Evolutionary conservation across 37 sponge, comb jelly and placozoan genomes (phyloP), one percentile per base, ranked within the genome.

Genomic region (Eunapius fragilis): DNA sequence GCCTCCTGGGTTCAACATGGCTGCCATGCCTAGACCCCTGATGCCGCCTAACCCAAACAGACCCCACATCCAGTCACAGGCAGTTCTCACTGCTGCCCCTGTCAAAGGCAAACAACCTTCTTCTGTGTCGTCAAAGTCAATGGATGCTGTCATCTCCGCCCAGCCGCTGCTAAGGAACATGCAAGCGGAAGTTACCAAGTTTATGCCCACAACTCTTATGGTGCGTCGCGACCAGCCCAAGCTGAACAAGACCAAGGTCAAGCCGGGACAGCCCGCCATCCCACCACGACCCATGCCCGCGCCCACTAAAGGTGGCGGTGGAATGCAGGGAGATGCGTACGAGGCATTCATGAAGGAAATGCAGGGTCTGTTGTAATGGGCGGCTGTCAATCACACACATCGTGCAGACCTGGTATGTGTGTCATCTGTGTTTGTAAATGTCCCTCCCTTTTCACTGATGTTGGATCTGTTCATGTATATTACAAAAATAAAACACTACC

Each of bases 341-440:
- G 82, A 90, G 36, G 84, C 92, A 27, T 98, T 98, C 50, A 98
- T 98, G 99, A 91, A 93, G 7, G 97, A 98, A 75, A 98, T 98
- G 97, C 84, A 95, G 76, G 94, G 91, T 71, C 86, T 98, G 28
- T 79, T 98, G 82, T 98, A 87, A 38, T 45, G 47, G 47, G 47
- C n/a, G 47, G 47, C 9, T 4, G 47, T 45, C 7, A 9, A 11
- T 45, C 9, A 9, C 47, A 45, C 47, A 45, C 47, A 45, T 45
- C 47, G 9, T 45, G 9, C 47, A 45, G 47, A 9, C 47, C 9
- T 45, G 47, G 47, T 11, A 45, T 45, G 47, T 45, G 47, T 45
- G 47, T 45, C 9, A 45, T 45, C 47, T 45, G 47, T 45, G 47
- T 45, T 45, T 45, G 9, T 9, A n/a, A 11, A 45, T 45, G 9